Evolutionary conservation across 30 jellyfish, hydroid and myxozoan genomes (phyloP).

Genomic region (Turritopsis dohrnii): DNA sequence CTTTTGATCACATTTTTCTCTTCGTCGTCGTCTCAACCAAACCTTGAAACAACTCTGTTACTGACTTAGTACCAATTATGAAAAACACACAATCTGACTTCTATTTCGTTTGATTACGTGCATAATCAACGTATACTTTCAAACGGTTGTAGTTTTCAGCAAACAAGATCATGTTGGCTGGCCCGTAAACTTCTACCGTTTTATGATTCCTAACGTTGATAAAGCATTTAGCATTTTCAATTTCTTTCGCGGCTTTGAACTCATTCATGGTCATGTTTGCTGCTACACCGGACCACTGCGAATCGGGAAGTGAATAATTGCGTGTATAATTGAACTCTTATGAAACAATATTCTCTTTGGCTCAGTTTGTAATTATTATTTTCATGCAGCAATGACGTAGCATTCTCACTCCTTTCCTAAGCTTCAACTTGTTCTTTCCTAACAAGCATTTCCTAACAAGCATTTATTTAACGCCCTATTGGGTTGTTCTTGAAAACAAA

Average conservation of each 20-base stretch:
- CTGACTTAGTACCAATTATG: background rate
- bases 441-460: background rate
- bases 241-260: constrained; percentile 5
- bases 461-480: too few relatives aligned
- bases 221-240: background rate
- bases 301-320: background rate
- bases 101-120: background rate
- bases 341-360: background rate
- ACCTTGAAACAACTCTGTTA: background rate
- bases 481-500: too few relatives aligned
- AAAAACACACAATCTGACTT: background rate
- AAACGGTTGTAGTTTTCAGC: background rate
- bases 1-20: background rate
- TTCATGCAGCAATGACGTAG: background rate
- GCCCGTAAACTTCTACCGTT: background rate
- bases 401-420: background rate
- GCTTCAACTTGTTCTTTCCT: background rate
- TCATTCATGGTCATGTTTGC: constrained; percentile 9
- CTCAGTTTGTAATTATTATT: background rate
- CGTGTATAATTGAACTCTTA: background rate
- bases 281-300: background rate
- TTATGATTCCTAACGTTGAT: constrained; percentile 1
- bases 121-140: background rate
- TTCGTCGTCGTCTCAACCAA: background rate
- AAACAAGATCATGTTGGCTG: background rate